These are phyloP conservation scores for Octodonta nipae DNA, from an alignment of 2,888 invertebrate species.

Conservation along the genomic window DNA sequence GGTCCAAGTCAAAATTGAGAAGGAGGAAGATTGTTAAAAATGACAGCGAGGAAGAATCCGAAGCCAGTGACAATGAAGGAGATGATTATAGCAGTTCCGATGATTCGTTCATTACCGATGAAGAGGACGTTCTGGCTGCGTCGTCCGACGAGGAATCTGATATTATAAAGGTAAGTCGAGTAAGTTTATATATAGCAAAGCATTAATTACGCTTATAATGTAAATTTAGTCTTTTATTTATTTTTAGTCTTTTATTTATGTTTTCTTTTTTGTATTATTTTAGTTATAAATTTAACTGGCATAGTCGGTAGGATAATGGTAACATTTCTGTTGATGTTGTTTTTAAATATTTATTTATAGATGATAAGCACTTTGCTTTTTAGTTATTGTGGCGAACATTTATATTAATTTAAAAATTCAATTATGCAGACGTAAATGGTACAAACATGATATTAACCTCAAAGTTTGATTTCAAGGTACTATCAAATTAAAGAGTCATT, in stretches of 20 bases:
- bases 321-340: too few species aligned
- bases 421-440: too few species aligned
- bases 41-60: constrained; percentile 26
- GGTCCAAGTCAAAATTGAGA: constrained; percentile 21
- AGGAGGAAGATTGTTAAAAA: constrained; percentile 22
- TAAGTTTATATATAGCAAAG: neutral
- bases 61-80: constrained; percentile 22
- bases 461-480: too few species aligned
- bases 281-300: too few species aligned
- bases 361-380: too few species aligned
- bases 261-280: too few species aligned
- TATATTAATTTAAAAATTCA: too few species aligned
- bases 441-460: too few species aligned
- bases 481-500: too few species aligned
- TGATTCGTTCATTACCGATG: constrained; percentile 26
- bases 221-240: neutral
- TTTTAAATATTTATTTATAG: too few species aligned
- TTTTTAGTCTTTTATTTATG: constrained; percentile 1
- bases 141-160: constrained; percentile 26
- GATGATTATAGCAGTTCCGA: constrained; percentile 22
- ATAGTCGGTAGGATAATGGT: too few species aligned
- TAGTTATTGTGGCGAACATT: too few species aligned
- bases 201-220: neutral
- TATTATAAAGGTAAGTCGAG: constrained; percentile 17
- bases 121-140: constrained; percentile 23